Percentiles rank a stretch among this genome's conserved stretches.
Conservation (phyloP, 2,888 invertebrate species). For the Hipparchia semele region DNA sequence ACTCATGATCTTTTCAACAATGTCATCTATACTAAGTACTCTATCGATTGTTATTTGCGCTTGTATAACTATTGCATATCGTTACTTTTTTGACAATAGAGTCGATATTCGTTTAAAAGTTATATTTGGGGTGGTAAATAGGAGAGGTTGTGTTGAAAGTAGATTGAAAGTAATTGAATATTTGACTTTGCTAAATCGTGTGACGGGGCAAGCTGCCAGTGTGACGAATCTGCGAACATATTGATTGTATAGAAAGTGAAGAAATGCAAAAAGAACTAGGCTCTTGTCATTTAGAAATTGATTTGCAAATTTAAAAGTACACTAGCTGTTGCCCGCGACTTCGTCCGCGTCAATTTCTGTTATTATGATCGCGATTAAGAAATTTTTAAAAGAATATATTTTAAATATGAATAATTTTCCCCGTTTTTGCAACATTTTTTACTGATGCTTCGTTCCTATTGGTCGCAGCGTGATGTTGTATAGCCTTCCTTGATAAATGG, state of each 20-base stretch:
- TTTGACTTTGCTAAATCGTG: conserved; percentile 78
- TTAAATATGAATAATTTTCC: no score
- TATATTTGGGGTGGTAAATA: conserved; percentile 1
- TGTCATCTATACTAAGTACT: conserved; percentile 79
- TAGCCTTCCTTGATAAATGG: no score
- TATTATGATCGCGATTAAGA: no score
- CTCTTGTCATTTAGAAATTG: neutral
- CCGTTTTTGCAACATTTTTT: no score
- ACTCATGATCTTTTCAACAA: conserved; percentile 79
- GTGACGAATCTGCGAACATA: conserved; percentile 41
- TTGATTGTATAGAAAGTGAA: conserved; percentile 28
- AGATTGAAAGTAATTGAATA: conserved; percentile 74
- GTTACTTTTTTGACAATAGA: conserved; percentile 7
- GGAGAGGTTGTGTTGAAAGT: conserved; percentile 50
- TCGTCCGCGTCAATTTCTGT: no score
- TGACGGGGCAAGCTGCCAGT: conserved; percentile 65
- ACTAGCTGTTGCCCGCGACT: no score
- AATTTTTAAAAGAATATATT: no score
- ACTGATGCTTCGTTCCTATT: no score
- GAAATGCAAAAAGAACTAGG: neutral
- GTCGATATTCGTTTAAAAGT: conserved; percentile 19
- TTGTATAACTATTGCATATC: conserved; percentile 24
- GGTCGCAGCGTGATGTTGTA: no score
- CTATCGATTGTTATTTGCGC: conserved; percentile 29
- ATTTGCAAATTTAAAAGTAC: neutral